Conservation (phyloP, 2,113 vertebrate genomes). For the Tricholaema leucomelas region DNA sequence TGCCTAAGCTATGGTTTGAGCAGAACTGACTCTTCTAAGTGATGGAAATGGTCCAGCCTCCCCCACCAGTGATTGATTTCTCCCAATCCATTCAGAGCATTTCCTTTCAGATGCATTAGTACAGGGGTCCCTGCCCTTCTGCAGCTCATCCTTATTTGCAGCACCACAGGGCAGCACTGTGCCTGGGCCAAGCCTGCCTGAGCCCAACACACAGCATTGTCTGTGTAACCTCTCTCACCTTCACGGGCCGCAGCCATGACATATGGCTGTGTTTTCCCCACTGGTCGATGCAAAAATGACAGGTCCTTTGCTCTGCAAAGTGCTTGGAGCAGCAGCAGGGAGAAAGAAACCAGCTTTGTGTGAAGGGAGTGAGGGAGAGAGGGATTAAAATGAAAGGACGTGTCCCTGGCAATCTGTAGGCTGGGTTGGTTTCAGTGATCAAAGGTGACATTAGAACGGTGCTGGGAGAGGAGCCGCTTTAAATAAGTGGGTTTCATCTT, state of each 20-base stretch:
- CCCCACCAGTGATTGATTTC: not conserved
- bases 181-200: not conserved
- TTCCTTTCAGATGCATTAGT: not conserved
- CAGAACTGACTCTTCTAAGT: not conserved
- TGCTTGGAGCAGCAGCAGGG: not conserved
- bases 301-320: not conserved
- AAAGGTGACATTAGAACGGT: constrained; percentile 25
- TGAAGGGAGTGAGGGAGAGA: not conserved
- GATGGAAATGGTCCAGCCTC: not conserved
- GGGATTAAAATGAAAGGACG: constrained; percentile 1
- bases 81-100: not conserved
- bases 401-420: not conserved
- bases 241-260: not conserved
- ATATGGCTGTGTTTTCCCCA: not conserved
- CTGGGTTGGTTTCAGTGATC: constrained; percentile 38
- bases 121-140: not conserved
- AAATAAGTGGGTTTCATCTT: constrained; percentile 52
- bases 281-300: not conserved
- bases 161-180: not conserved
- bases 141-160: not conserved
- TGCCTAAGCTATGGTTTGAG: not conserved
- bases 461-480: constrained; percentile 16
- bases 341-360: not conserved
- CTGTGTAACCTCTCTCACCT: not conserved
- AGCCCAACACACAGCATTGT: not conserved